Percentiles rank a stretch among this genome's conserved stretches.
Evolutionary conservation across 1,140 invertebrate species (phyloP).

Genomic region (Zeugodacus cucurbitae): DNA sequence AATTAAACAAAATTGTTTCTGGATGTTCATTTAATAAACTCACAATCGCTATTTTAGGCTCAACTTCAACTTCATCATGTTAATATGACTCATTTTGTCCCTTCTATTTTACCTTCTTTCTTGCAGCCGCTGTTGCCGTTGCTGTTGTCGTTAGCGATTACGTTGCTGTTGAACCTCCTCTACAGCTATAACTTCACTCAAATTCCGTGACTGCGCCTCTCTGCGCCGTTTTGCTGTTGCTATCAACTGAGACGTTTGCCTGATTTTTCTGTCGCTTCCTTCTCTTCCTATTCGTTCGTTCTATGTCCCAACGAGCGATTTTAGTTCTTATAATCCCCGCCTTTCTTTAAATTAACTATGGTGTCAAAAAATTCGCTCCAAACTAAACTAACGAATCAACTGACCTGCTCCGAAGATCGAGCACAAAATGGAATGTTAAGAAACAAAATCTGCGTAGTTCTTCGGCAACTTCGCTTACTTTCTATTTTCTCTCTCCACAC

Average conservation of each 20-base stretch:
- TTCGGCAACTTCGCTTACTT: not conserved
- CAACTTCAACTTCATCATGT: slow-evolving; percentile 28
- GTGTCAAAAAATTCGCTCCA: not conserved
- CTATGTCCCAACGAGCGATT: not conserved
- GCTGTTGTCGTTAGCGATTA: not conserved
- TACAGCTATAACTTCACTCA: not conserved
- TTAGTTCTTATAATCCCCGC: not conserved
- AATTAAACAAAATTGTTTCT: not conserved
- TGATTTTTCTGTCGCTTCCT: not conserved
- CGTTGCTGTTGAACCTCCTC: not conserved
- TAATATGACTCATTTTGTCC: slow-evolving; percentile 40
- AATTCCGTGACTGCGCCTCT: slow-evolving; percentile 6
- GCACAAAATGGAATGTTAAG: slow-evolving; percentile 20
- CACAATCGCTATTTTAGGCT: not conserved
- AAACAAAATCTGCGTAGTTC: not conserved
- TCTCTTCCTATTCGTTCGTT: not conserved
- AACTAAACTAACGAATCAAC: not conserved
- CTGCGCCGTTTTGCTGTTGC: not conserved
- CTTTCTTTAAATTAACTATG: not conserved
- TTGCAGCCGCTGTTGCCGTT: slow-evolving; percentile 24
- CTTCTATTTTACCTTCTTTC: slow-evolving; percentile 39
- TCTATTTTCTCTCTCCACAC: not conserved
- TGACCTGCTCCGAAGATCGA: not conserved
- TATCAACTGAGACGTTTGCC: not conserved
- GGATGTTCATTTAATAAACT: slow-evolving; percentile 30